phyloP scores from a whole-genome alignment of 2,797 vertebrate species.

The Hyperoplus immaculatus region DNA sequence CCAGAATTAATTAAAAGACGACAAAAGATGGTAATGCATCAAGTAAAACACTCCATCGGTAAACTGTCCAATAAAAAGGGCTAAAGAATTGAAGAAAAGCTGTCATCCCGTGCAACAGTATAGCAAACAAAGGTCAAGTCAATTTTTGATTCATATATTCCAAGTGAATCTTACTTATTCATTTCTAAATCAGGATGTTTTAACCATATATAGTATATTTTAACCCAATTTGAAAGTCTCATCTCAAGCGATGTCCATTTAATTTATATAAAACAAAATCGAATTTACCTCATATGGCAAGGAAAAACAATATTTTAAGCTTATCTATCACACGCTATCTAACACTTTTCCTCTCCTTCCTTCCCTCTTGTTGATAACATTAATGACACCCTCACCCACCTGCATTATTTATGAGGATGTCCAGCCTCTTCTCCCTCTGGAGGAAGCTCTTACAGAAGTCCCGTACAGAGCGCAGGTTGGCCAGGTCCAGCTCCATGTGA shows the following conservation, averaged over 20 bases:
- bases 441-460: conserved; percentile 85
- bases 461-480: conserved; percentile 83
- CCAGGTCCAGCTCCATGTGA: conserved; percentile 85
- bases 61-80: background rate
- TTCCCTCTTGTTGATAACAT: no score
- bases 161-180: background rate
- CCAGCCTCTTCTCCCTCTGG: conserved; percentile 85
- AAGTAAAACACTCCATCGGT: background rate
- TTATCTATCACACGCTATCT: no score
- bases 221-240: background rate
- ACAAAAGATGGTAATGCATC: no score
- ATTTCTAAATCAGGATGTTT: background rate
- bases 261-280: background rate
- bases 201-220: no score
- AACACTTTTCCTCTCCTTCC: no score
- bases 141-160: background rate
- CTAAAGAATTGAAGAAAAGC: no score
- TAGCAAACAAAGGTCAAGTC: background rate
- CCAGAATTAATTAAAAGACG: background rate
- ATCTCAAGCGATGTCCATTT: background rate
- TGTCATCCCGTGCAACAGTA: background rate
- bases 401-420: conserved; percentile 88
- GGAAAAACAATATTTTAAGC: no score
- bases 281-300: background rate
- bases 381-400: conserved; percentile 69